Conservation (phyloP, 1,140 invertebrate genomes). For the Aricia agestis region DNA sequence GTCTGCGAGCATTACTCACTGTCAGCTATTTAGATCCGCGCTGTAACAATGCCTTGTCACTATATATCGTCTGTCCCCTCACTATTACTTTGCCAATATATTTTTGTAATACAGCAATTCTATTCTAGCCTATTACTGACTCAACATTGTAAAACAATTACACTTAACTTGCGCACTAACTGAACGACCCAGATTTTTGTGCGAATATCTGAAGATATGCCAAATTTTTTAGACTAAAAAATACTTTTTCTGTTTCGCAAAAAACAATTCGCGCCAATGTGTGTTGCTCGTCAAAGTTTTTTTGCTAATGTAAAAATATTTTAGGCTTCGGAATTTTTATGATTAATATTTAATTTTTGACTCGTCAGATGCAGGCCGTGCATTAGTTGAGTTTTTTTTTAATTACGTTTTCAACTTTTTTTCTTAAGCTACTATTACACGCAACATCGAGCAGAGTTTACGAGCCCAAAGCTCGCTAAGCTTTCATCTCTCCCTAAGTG, state of each 20-base stretch:
- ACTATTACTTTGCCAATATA: constrained; percentile 30
- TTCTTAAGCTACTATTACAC: no score
- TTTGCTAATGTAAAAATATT: neutral
- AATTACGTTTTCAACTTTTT: neutral
- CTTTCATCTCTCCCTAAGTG: no score
- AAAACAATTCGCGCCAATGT: neutral
- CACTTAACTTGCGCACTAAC: constrained; percentile 1
- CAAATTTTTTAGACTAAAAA: neutral
- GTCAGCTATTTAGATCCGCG: constrained; percentile 29
- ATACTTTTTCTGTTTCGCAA: neutral
- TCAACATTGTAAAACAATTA: constrained; percentile 3
- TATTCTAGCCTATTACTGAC: constrained; percentile 10
- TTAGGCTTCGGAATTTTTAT: neutral
- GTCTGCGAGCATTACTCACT: constrained; percentile 31
- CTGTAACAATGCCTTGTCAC: constrained; percentile 33
- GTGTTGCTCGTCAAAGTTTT: neutral
- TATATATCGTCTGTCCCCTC: constrained; percentile 30
- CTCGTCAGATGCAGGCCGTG: neutral
- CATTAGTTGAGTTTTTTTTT: neutral
- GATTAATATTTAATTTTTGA: neutral
- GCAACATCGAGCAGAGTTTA: no score
- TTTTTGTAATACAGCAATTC: constrained; percentile 21
- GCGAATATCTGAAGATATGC: neutral
- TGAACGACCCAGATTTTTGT: constrained; percentile 2
- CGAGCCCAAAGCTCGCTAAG: no score